Percentiles rank a stretch among this genome's conserved stretches.
These are phyloP conservation scores for Poeciliopsis presidionis DNA, from an alignment of 2,797 vertebrate genomes.

Conservation along the genomic window DNA sequence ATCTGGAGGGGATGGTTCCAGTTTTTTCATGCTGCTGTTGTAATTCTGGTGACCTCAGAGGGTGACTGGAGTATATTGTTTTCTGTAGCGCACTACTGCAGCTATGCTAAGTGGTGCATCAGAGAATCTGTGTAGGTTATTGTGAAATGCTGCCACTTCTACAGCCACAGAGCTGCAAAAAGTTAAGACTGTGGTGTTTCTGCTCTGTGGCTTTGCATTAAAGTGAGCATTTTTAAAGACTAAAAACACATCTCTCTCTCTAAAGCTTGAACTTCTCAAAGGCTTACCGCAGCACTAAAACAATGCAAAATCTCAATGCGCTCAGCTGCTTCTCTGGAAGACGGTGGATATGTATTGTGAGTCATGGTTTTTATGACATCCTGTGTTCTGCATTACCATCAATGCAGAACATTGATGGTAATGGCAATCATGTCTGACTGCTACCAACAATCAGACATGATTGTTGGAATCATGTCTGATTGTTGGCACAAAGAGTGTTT, in stretches of 20 bases:
- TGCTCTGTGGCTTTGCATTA: conserved; percentile 41
- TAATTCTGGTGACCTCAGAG: conserved; percentile 60
- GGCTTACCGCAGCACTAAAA: conserved; percentile 47
- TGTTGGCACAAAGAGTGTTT: conserved; percentile 30
- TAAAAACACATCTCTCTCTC: conserved; percentile 16
- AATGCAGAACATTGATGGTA: too few species aligned
- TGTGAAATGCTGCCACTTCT: conserved; percentile 45
- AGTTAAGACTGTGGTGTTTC: conserved; percentile 35
- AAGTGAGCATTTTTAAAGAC: conserved; percentile 34
- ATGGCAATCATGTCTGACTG: too few species aligned
- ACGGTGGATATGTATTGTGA: conserved; percentile 57
- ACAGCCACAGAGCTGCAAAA: conserved; percentile 62
- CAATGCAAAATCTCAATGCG: conserved; percentile 24
- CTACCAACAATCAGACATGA: too few species aligned
- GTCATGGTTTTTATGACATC: conserved; percentile 43
- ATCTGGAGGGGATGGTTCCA: conserved; percentile 58
- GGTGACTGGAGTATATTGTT: conserved; percentile 51
- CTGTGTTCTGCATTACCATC: conserved; percentile 35
- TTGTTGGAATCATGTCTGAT: too few species aligned
- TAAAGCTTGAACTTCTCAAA: conserved; percentile 29
- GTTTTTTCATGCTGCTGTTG: conserved; percentile 71
- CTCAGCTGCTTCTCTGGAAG: conserved; percentile 55
- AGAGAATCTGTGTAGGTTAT: conserved; percentile 34
- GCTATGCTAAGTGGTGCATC: conserved; percentile 23
- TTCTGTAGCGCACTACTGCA: conserved; percentile 42